Base-by-base conservation (phyloP, 2,888 invertebrate species). In the Tribolium freemani region DNA sequence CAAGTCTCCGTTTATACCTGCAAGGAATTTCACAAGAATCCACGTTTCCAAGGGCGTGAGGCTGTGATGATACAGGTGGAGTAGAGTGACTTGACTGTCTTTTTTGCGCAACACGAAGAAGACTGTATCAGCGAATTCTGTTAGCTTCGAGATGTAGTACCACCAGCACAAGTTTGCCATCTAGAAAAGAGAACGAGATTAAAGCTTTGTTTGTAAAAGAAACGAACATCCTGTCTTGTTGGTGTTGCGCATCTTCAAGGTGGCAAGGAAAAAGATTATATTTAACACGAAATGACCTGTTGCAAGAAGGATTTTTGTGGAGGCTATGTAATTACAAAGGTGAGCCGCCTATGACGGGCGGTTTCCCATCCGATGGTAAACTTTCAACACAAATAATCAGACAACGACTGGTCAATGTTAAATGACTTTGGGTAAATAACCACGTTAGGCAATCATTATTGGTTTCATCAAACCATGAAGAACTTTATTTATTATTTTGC, bases 111-210 rank as follows among this genome's bases (percentile, higher is more conserved):
- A 86, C 46, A 95, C 92, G 87, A 96, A 95, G 89, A 96, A 95
- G 80, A 94, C 90, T 66, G 96, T 96, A 87, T 96, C 96, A 2
- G 94, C 91, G 80, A 96, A 94, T 88, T 96, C 96, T 3, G 95
- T 93, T 78, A 96, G 89, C 87, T 96, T 96, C 57, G 95, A 95
- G 84, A 96, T 92, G 88, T 95, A 96, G 87, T 96, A 96, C 90
- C 93, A 93, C 95, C 95, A 96, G 85, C 95, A 95, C 3, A 94
- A 89, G 76, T 91, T 92, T 60, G 94, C 92, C 95, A 96, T 96
- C 93, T 95, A 89, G 21, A 63, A 64, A 48, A 73, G 46, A 58
- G n/a, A 13, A 13, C 20, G 38, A 56, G 21, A 30, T 54, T 26
- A 54, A 54, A 48, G 13, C 48, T 10, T 48, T 11, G 6, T 11